Conservation (phyloP, 2,797 vertebrate genomes). For the Macrochelys suwanniensis region DNA sequence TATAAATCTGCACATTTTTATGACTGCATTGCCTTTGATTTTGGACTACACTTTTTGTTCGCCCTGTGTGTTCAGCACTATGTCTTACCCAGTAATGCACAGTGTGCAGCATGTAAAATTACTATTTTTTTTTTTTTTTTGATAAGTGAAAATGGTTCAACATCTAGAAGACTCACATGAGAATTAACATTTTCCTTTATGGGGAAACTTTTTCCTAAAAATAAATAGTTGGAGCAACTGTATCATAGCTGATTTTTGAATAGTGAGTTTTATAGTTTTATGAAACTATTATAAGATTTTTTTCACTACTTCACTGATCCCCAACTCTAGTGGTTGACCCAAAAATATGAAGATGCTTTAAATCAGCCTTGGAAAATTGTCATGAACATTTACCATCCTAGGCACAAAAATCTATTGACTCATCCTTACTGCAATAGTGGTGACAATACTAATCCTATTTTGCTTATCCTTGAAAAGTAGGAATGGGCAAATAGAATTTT, state of each 20-base stretch:
- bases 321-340: not conserved
- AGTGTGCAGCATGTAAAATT: not conserved
- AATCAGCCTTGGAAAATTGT: slow-evolving; percentile 35
- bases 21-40: not conserved
- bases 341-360: not conserved
- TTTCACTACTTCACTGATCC: accelerated
- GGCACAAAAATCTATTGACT: not conserved
- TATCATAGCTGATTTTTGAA: not conserved
- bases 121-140: not conserved
- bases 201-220: slow-evolving; percentile 1
- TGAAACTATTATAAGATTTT: not conserved
- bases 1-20: slow-evolving; percentile 24
- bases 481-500: not conserved
- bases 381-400: not conserved
- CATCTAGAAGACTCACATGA: not conserved
- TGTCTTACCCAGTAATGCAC: not conserved
- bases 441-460: not conserved
- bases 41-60: not conserved
- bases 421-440: not conserved
- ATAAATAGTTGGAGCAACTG: not conserved
- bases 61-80: slow-evolving; percentile 7
- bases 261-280: not conserved
- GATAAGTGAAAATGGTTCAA: not conserved
- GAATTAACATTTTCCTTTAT: slow-evolving; percentile 33
- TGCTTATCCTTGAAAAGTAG: not conserved